These are phyloP conservation scores for Leptothorax acervorum DNA, from an alignment of 2,888 invertebrate species.

Conservation along the genomic window DNA sequence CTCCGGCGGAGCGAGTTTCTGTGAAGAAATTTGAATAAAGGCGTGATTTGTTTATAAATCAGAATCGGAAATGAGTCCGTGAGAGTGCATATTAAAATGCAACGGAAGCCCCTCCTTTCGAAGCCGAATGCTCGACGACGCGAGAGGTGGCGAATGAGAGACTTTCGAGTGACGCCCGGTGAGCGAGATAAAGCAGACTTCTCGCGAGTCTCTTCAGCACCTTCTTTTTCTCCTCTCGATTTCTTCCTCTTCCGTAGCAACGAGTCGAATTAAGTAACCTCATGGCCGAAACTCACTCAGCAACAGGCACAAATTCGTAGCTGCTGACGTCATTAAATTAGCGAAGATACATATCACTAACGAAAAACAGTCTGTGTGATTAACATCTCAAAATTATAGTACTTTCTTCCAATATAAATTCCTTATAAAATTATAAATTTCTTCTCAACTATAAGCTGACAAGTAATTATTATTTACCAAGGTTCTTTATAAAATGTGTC, in stretches of 20 bases:
- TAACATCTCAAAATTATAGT: neutral
- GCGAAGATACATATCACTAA: neutral
- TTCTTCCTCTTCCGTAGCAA: slow-evolving; percentile 12
- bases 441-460: neutral
- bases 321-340: neutral
- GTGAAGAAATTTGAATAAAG: slow-evolving; percentile 67
- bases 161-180: slow-evolving; percentile 38
- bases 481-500: neutral
- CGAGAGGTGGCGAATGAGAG: slow-evolving; percentile 37
- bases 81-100: slow-evolving; percentile 66
- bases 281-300: slow-evolving; percentile 17
- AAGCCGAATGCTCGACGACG: slow-evolving; percentile 25
- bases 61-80: slow-evolving; percentile 63
- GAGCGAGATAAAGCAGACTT: slow-evolving; percentile 57
- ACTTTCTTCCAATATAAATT: neutral
- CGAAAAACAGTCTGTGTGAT: neutral
- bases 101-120: slow-evolving; percentile 19
- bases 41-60: slow-evolving; percentile 74
- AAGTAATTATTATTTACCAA: neutral
- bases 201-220: slow-evolving; percentile 12
- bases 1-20: slow-evolving; percentile 40
- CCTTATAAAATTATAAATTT: neutral
- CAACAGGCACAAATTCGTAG: slow-evolving; percentile 16
- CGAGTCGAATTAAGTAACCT: slow-evolving; percentile 14
- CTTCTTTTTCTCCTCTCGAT: neutral